Evolutionary conservation across 2,888 invertebrate species (phyloP).

Genomic region (Sylvicola cinctus): DNA sequence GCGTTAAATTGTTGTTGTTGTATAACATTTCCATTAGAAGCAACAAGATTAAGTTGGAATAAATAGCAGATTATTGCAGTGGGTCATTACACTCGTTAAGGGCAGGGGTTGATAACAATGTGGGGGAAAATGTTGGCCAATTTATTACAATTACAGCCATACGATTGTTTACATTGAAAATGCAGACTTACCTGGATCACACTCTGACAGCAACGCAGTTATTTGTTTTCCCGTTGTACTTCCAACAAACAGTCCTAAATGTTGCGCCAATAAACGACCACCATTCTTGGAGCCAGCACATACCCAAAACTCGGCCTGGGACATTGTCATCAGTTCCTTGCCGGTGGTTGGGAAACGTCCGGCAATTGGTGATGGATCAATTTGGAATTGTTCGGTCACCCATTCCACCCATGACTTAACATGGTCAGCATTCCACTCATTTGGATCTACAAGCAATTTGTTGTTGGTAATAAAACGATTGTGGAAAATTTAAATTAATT

Average conservation of each 20-base stretch:
- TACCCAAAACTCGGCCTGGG: constrained; percentile 37
- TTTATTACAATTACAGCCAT: no score
- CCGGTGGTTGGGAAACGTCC: constrained; percentile 34
- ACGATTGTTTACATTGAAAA: no score
- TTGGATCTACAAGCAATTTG: constrained; percentile 31
- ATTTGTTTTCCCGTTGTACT: constrained; percentile 36
- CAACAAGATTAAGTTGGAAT: no score
- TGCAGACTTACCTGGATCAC: constrained; percentile 26
- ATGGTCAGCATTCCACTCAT: constrained; percentile 36
- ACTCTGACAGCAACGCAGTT: constrained; percentile 32
- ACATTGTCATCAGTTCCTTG: constrained; percentile 34
- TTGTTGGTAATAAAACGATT: background rate
- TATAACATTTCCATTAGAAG: no score
- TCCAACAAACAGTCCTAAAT: constrained; percentile 36
- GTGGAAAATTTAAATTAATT: no score
- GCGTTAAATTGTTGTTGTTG: no score
- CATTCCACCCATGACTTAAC: constrained; percentile 40
- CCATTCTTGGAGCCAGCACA: constrained; percentile 27
- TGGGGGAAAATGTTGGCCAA: no score
- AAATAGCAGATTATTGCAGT: no score
- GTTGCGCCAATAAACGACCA: constrained; percentile 35
- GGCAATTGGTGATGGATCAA: constrained; percentile 30
- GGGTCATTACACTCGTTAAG: no score
- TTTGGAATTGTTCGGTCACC: constrained; percentile 35
- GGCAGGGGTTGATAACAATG: no score